These are phyloP conservation scores for Pomacea maculata DNA, from an alignment of 1,140 invertebrate species.

Conservation along the genomic window DNA sequence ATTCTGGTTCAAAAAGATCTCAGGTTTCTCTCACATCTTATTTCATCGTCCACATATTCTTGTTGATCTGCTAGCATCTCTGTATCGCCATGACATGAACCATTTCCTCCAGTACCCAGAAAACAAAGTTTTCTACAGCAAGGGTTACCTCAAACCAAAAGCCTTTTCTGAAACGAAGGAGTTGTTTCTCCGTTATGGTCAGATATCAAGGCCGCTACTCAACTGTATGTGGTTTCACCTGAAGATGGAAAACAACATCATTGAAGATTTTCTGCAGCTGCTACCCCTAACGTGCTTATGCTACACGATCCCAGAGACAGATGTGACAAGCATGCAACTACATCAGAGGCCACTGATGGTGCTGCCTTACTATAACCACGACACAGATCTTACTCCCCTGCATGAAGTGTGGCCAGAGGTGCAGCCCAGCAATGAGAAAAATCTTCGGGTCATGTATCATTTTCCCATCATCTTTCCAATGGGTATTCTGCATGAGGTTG, in stretches of 20 bases:
- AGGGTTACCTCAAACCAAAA: slow-evolving; percentile 45
- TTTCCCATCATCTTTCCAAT: slow-evolving; percentile 47
- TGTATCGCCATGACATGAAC: slow-evolving; percentile 56
- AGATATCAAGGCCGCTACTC: slow-evolving; percentile 60
- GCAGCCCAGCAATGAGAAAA: slow-evolving; percentile 27
- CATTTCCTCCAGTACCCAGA: slow-evolving; percentile 48
- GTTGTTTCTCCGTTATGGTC: slow-evolving; percentile 49
- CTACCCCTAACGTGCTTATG: slow-evolving; percentile 54
- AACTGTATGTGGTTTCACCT: slow-evolving; percentile 60
- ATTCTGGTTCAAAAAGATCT: slow-evolving; percentile 52
- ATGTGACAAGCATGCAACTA: slow-evolving; percentile 41
- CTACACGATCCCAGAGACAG: slow-evolving; percentile 59
- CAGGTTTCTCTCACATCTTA: slow-evolving; percentile 46
- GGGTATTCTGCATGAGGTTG: slow-evolving; percentile 52
- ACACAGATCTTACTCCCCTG: slow-evolving; percentile 33
- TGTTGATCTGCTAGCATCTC: slow-evolving; percentile 46
- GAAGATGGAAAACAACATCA: slow-evolving; percentile 40
- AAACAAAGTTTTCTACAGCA: slow-evolving; percentile 57
- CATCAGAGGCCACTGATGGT: slow-evolving; percentile 53
- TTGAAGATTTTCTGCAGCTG: slow-evolving; percentile 53
- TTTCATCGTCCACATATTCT: slow-evolving; percentile 58
- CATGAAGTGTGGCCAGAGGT: slow-evolving; percentile 46
- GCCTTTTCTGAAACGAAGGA: slow-evolving; percentile 46
- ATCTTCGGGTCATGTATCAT: slow-evolving; percentile 41
- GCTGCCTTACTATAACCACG: slow-evolving; percentile 59